Evolutionary conservation across 2,113 vertebrate genomes (phyloP).

Genomic region (Sminthopsis crassicaudata): DNA sequence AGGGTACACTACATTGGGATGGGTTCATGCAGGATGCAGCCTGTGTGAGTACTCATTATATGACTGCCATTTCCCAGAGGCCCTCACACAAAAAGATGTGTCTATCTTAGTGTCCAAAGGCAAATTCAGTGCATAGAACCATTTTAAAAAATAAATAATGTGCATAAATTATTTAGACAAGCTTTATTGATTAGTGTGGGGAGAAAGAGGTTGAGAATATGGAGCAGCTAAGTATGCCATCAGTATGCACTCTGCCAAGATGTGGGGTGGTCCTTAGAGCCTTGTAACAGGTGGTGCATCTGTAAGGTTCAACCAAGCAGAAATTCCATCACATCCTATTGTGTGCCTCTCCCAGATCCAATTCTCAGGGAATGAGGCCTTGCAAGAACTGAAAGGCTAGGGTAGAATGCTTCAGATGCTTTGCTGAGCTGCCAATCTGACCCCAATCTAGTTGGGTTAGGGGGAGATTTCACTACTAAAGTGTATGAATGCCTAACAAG

Average conservation of each 20-base stretch:
- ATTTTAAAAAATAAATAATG: constrained; percentile 47
- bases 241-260: not conserved
- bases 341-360: constrained; percentile 15
- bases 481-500: not conserved
- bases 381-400: not conserved
- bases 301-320: not conserved
- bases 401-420: not conserved
- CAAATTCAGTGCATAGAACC: constrained; percentile 69
- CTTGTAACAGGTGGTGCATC: constrained; percentile 16
- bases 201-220: constrained; percentile 3
- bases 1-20: constrained; percentile 39
- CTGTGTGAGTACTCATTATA: constrained; percentile 37
- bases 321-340: constrained; percentile 1
- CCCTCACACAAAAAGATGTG: constrained; percentile 56
- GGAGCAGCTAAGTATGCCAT: constrained; percentile 14
- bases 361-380: not conserved
- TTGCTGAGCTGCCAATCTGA: not conserved
- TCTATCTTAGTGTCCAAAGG: constrained; percentile 65
- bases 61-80: constrained; percentile 52
- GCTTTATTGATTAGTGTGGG: constrained; percentile 6
- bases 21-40: constrained; percentile 33
- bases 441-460: not conserved
- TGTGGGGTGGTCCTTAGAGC: constrained; percentile 18
- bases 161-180: constrained; percentile 60
- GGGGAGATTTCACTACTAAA: not conserved